phyloP scores from a whole-genome alignment of 2,113 vertebrate genomes.

The Mus spicilegus region DNA sequence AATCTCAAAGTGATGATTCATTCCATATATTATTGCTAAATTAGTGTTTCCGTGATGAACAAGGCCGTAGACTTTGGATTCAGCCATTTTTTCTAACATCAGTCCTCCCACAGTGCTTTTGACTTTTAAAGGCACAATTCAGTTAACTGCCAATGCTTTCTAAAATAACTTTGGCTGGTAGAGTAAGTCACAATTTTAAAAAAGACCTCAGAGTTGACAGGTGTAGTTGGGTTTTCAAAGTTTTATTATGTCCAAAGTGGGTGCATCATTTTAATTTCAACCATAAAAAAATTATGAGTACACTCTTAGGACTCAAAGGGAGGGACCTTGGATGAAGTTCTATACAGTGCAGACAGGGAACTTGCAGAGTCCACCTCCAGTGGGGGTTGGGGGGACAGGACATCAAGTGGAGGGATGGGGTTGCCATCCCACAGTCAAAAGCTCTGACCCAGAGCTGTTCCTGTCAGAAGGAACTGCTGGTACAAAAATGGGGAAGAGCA shows the following conservation, averaged over 20 bases:
- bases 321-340: too few relatives aligned
- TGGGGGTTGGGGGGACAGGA: too few relatives aligned
- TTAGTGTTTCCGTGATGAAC: background rate
- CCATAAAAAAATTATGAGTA: background rate
- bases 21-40: background rate
- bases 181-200: slow-evolving; percentile 6
- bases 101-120: background rate
- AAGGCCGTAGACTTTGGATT: background rate
- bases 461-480: too few relatives aligned
- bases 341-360: too few relatives aligned
- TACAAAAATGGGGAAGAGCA: too few relatives aligned
- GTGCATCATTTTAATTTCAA: slow-evolving; percentile 26
- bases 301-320: too few relatives aligned
- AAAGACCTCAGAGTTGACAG: slow-evolving; percentile 19
- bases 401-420: too few relatives aligned
- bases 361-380: too few relatives aligned
- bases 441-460: too few relatives aligned
- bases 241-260: background rate
- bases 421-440: too few relatives aligned
- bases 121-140: slow-evolving; percentile 25
- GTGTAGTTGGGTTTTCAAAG: slow-evolving; percentile 38
- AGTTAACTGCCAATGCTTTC: background rate
- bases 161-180: slow-evolving; percentile 19
- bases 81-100: background rate
- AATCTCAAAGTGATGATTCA: background rate